These are phyloP conservation scores for Sus scrofa DNA, from an alignment of 2,113 vertebrate genomes.

Conservation along the genomic window T2T-Sscrofa CM000816.6:6239501-6240000, in stretches of 20 bases:
- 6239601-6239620: background rate
- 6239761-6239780: background rate
- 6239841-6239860: background rate
- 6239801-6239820: background rate
- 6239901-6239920: background rate
- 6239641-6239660: background rate
- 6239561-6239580: background rate
- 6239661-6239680: background rate
- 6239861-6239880: background rate
- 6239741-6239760: background rate
- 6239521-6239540: background rate
- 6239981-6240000: background rate
- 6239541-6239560: background rate
- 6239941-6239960: rapidly evolving
- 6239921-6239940: background rate
- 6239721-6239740: background rate
- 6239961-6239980: background rate
- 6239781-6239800: background rate
- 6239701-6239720: background rate
- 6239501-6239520: background rate
- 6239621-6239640: background rate
- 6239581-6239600: background rate
- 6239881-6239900: background rate
- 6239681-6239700: background rate
- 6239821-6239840: background rate